phyloP scores from a whole-genome alignment of 1,140 invertebrate genomes.

The Plectrocnemia conspersa region DNA sequence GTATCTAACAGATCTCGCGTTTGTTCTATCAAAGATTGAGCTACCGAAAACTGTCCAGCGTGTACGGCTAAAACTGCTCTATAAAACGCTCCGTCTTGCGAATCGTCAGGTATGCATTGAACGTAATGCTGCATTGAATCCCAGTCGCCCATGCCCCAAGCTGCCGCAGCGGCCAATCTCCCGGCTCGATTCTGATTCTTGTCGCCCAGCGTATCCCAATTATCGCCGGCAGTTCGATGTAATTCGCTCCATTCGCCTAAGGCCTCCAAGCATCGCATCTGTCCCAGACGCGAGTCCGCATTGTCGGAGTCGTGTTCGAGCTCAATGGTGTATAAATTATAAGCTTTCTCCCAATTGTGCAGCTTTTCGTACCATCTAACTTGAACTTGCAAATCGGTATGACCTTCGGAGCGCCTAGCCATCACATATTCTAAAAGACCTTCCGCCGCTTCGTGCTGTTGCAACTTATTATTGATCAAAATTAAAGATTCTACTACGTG shows the following conservation, averaged over 20 bases:
- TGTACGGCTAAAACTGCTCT: constrained; percentile 92
- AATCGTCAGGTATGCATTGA: constrained; percentile 77
- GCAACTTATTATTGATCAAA: constrained; percentile 97
- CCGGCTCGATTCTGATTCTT: constrained; percentile 79
- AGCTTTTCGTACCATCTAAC: constrained; percentile 98
- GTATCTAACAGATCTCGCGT: constrained; percentile 92
- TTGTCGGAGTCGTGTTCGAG: constrained; percentile 60
- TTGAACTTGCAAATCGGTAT: constrained; percentile 70
- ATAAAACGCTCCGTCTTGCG: constrained; percentile 93
- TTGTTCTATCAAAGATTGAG: constrained; percentile 78
- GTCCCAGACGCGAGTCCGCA: constrained; percentile 80
- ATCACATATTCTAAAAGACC: constrained; percentile 88
- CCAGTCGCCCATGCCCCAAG: constrained; percentile 93
- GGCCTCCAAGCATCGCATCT: constrained; percentile 96
- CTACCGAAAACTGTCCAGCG: constrained; percentile 71
- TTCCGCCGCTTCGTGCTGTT: constrained; percentile 95
- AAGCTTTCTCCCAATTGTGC: constrained; percentile 96
- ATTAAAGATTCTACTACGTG: constrained; percentile 91
- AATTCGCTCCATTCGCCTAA: constrained; percentile 93
- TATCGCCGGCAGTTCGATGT: constrained; percentile 66
- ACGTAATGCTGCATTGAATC: constrained; percentile 89
- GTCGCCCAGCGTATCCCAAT: constrained; percentile 67
- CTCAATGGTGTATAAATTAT: constrained; percentile 76
- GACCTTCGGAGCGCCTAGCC: constrained; percentile 65
- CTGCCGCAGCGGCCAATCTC: constrained; percentile 86